These are phyloP conservation scores for Spilogale gracilis DNA, from an alignment of 2,113 vertebrate genomes.

Conservation along the genomic window DNA sequence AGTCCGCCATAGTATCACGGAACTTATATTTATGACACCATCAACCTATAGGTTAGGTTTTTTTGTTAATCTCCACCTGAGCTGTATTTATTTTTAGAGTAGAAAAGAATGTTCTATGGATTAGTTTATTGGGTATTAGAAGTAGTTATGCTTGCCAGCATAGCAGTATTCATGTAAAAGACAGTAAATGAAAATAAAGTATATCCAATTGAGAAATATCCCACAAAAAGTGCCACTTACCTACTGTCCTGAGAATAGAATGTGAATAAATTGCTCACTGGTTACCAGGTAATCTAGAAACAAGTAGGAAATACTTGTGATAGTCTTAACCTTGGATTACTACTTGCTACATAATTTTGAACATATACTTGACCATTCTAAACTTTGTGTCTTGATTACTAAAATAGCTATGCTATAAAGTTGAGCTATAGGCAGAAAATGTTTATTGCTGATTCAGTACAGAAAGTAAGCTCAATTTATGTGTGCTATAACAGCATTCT, in stretches of 20 bases:
- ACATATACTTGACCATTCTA: background rate
- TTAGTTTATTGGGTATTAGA: background rate
- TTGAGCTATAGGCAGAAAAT: background rate
- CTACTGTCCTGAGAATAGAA: background rate
- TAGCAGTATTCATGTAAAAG: background rate
- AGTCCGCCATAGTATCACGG: background rate
- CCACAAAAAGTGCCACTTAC: background rate
- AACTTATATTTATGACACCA: background rate
- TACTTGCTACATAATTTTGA: background rate
- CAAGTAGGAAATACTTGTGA: background rate
- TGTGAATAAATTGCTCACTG: background rate
- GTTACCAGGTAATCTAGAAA: background rate
- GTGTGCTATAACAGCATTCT: background rate
- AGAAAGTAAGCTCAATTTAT: background rate
- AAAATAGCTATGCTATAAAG: background rate
- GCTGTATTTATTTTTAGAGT: background rate
- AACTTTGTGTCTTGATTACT: background rate
- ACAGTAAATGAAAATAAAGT: background rate
- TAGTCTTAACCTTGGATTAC: background rate
- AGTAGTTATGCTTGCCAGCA: background rate
- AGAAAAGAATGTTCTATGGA: background rate
- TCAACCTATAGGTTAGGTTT: background rate
- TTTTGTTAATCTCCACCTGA: background rate
- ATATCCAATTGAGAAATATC: background rate
- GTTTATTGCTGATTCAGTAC: background rate